phyloP scores from a whole-genome alignment of 1,140 invertebrate species.

The Bombus superbus region DNA sequence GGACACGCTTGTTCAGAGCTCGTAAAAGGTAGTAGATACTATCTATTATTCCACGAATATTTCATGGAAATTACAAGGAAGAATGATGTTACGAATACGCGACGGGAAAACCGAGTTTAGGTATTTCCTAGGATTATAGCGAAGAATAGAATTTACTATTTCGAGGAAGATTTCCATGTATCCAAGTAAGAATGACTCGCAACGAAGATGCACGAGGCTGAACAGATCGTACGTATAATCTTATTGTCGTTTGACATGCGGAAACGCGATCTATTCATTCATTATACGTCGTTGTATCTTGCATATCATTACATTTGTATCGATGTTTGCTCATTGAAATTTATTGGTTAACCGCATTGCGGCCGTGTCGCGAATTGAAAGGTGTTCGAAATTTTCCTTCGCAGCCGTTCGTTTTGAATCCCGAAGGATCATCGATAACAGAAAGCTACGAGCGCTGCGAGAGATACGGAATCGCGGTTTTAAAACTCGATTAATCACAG shows the following conservation, averaged over 20 bases:
- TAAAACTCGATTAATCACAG: neutral
- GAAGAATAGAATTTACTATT: neutral
- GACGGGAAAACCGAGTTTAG: neutral
- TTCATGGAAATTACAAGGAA: neutral
- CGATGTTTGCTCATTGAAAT: constrained; percentile 20
- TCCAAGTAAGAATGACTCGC: neutral
- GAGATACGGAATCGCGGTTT: neutral
- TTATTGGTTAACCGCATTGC: constrained; percentile 8
- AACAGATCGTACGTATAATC: neutral
- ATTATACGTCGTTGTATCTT: neutral
- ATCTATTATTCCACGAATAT: constrained; percentile 38
- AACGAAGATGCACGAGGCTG: neutral
- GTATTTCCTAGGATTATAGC: too few species aligned
- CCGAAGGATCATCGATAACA: neutral
- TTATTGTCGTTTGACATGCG: constrained; percentile 11
- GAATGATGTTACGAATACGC: too few species aligned
- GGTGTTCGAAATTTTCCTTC: neutral
- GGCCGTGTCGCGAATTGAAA: neutral
- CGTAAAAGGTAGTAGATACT: neutral
- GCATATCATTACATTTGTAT: neutral
- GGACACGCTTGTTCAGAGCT: neutral
- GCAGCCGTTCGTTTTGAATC: neutral
- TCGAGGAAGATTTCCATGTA: neutral
- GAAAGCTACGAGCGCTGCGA: neutral
- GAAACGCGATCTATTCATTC: constrained; percentile 10